Evolutionary conservation across 2,113 vertebrate genomes (phyloP), one percentile per base, ranked within the genome.

Genomic region (Myxocyprinus asiaticus): DNA sequence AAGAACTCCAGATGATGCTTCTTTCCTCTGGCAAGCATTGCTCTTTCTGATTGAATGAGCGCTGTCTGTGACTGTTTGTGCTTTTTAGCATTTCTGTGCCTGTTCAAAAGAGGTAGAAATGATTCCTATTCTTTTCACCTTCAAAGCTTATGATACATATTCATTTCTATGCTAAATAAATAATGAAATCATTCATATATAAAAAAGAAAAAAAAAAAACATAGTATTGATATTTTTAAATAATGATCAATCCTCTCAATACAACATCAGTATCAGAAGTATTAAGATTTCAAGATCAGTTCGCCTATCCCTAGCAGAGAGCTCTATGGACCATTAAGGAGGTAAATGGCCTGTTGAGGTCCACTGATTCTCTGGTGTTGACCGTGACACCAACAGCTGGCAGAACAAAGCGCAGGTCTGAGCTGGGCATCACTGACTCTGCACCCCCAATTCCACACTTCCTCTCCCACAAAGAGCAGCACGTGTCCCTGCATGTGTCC

Each of bases 401-500:
- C 75, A 59, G 80, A 80, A 88, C 79, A 88, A 87, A 83, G 79
- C 69, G 43, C 6, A 47, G 62, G 78, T 79, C 77, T n/a, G 68
- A 72, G 53, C 17, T 8, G 62, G 62, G 81, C 56, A 82, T 15
- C 11, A 43, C 83, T 78, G 75, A 69, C 55, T 48, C 70, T 44
- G 15, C 9, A 58, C 45, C 70, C 69, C 70, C 56, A 66, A 17
- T 42, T 65, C 61, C 48, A 11, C 17, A 5, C 6, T 43, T 74
- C 63, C 64, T 63, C 44, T 53, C 58, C 42, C 10, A 58, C 68
- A 45, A 59, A 78, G 58, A 48, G 67, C 73, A 81, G 83, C 90
- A 82, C 91, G 91, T 89, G 86, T 81, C 82, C 67, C 86, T 89
- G 83, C 90, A 82, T 91, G 91, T 89, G 86, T 81, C 82, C 67